phyloP scores from a whole-genome alignment of 2,113 vertebrate species.

The Notiomystis cincta region DNA sequence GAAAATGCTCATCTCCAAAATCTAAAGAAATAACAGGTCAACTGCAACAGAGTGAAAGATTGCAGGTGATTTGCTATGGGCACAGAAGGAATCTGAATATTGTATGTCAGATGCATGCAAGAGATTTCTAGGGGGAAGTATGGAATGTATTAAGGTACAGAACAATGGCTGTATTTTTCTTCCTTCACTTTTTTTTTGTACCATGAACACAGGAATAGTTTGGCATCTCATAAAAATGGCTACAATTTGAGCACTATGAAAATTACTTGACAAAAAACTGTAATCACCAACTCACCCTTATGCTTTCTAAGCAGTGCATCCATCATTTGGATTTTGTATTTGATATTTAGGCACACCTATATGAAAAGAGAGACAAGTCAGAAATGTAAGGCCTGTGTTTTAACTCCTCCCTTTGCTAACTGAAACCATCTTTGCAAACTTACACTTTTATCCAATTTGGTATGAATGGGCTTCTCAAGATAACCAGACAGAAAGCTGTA shows the following conservation, averaged over 20 bases:
- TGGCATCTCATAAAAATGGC: neutral
- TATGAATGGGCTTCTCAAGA: slow-evolving; percentile 62
- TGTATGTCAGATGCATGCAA: neutral
- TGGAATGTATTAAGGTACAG: neutral
- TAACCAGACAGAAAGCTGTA: slow-evolving; percentile 59
- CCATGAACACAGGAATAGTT: neutral
- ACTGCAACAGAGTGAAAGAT: neutral
- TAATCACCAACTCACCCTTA: slow-evolving; percentile 47
- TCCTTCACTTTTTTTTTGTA: neutral
- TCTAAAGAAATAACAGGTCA: neutral
- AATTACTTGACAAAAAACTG: neutral
- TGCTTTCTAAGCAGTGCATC: slow-evolving; percentile 49
- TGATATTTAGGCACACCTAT: slow-evolving; percentile 57
- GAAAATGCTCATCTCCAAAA: neutral
- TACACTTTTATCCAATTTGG: slow-evolving; percentile 60
- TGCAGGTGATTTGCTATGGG: neutral
- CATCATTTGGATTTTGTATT: slow-evolving; percentile 31
- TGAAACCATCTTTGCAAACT: slow-evolving; percentile 18
- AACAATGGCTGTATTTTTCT: neutral
- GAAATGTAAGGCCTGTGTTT: neutral
- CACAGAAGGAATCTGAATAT: neutral
- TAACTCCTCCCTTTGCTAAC: neutral
- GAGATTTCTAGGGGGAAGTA: neutral
- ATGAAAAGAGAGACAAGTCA: neutral
- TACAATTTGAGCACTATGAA: neutral